Evolutionary conservation across 2,888 invertebrate genomes (phyloP).

Genomic region (Ceratothoa steindachneri): DNA sequence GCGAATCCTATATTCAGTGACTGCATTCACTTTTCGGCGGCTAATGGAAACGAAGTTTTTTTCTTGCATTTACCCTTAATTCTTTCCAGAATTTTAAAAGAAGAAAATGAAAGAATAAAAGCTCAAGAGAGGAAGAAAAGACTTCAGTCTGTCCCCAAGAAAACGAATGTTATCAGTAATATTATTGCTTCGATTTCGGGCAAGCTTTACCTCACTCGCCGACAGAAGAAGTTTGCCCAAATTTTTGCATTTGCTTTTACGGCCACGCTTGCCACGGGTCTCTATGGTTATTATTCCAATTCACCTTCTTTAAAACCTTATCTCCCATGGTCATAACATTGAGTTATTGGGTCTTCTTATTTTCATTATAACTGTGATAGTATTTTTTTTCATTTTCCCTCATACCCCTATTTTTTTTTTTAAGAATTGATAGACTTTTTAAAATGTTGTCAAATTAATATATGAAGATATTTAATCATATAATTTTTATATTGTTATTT

Average conservation of each 20-base stretch:
- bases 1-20: no score
- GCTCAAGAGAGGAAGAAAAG: conserved; percentile 23
- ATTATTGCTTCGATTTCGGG: background rate
- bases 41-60: no score
- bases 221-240: conserved; percentile 18
- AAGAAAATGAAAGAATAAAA: conserved; percentile 20
- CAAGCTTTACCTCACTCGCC: background rate
- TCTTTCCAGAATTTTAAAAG: conserved; percentile 22
- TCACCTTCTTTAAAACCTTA: conserved; percentile 11
- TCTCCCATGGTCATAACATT: conserved; percentile 1
- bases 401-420: no score
- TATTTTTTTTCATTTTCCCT: background rate
- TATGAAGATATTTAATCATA: no score
- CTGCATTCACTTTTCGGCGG: no score
- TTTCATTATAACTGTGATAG: background rate
- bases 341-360: background rate
- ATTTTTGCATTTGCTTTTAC: conserved; percentile 27
- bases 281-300: conserved; percentile 33
- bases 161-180: background rate
- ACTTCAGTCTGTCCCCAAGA: background rate
- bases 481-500: no score
- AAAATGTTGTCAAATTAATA: no score
- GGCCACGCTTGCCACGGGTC: conserved; percentile 24
- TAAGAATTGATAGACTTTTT: no score
- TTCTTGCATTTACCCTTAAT: no score